Percentiles rank a stretch among this genome's conserved stretches.
phyloP scores from a whole-genome alignment of 2,113 vertebrate genomes.

The Alces alces region DNA sequence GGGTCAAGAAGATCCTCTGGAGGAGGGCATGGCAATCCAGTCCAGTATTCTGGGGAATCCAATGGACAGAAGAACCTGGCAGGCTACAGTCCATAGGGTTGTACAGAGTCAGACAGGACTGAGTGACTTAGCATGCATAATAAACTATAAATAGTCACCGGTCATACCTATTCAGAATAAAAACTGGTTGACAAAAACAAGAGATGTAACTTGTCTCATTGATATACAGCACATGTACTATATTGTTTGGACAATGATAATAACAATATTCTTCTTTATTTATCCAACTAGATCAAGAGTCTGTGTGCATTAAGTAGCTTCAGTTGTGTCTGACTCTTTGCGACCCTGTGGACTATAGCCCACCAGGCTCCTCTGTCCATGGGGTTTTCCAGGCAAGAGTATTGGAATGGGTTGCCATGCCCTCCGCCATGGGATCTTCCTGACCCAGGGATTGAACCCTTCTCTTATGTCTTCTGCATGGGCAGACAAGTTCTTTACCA shows the following conservation, averaged over 20 bases:
- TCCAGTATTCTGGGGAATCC: background rate
- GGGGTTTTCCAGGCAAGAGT: background rate
- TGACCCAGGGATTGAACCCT: background rate
- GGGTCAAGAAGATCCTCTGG: background rate
- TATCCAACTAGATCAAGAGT: background rate
- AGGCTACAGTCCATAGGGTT: background rate
- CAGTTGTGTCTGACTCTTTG: background rate
- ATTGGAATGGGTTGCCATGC: background rate
- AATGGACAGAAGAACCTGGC: background rate
- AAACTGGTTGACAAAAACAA: background rate
- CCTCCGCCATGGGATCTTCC: background rate
- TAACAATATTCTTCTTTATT: background rate
- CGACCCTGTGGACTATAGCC: accelerated
- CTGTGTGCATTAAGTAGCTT: background rate
- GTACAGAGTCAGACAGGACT: background rate
- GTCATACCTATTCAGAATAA: background rate
- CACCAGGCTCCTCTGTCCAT: background rate
- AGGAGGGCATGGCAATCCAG: background rate
- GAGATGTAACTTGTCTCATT: background rate
- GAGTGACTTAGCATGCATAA: background rate
- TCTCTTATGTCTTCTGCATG: background rate
- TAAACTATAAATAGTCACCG: background rate
- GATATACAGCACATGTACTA: background rate
- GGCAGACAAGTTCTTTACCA: background rate
- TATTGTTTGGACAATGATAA: background rate